phyloP scores from a whole-genome alignment of 2,113 vertebrate genomes.

The Miniopterus natalensis region DNA sequence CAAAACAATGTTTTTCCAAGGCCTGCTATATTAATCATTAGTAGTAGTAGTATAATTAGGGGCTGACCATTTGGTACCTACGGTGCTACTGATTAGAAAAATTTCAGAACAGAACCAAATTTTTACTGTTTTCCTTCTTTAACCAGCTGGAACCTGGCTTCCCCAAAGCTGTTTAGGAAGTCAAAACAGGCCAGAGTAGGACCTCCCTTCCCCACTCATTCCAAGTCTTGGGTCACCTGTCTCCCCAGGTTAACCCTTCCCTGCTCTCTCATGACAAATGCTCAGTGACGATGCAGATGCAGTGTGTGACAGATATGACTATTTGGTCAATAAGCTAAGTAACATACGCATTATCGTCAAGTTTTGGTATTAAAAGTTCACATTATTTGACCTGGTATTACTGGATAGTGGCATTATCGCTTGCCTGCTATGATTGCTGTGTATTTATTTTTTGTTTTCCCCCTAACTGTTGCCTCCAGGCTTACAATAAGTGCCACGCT shows the following conservation, averaged over 20 bases:
- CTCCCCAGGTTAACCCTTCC: neutral
- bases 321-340: neutral
- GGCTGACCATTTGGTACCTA: neutral
- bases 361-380: neutral
- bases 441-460: too few relatives aligned
- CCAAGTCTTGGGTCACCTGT: neutral
- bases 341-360: neutral
- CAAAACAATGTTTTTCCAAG: neutral
- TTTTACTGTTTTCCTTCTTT: neutral
- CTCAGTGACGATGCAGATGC: neutral
- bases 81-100: neutral
- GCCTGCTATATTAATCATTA: neutral
- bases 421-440: neutral
- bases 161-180: neutral
- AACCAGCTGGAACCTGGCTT: slow-evolving; percentile 10
- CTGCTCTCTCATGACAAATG: slow-evolving; percentile 63
- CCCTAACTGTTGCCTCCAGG: neutral
- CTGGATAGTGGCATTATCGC: neutral
- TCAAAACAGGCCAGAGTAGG: neutral
- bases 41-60: neutral
- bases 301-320: neutral
- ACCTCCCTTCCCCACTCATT: neutral
- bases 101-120: slow-evolving; percentile 17
- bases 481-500: neutral
- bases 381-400: neutral